Evolutionary conservation across 2,888 invertebrate genomes (phyloP).

Genomic region (Pseudococcus jackbeardsleyi): DNA sequence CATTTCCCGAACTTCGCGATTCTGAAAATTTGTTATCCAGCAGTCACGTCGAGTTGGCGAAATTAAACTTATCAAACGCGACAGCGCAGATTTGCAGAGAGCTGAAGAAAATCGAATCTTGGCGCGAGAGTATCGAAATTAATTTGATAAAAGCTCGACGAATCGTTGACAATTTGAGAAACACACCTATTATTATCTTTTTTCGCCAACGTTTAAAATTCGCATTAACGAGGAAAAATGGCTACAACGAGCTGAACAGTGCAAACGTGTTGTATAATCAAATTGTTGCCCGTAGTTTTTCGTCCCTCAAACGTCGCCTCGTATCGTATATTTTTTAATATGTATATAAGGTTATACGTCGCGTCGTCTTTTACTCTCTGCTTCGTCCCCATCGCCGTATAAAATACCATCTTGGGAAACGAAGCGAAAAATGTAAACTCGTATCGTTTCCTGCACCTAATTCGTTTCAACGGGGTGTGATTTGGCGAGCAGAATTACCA

Average conservation of each 20-base stretch:
- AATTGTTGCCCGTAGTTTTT: background rate
- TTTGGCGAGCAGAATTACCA: background rate
- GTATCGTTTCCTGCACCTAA: background rate
- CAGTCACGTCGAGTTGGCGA: slow-evolving; percentile 9
- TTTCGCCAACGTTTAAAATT: background rate
- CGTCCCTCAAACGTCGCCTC: background rate
- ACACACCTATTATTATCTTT: background rate
- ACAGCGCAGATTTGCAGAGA: background rate
- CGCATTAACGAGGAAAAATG: background rate
- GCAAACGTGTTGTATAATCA: background rate
- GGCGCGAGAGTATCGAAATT: background rate
- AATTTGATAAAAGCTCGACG: background rate
- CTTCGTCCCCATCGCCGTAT: too few species aligned
- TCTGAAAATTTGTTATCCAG: background rate
- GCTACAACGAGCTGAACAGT: background rate
- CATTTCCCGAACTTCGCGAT: background rate
- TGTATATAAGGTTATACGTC: too few species aligned
- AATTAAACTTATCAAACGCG: background rate
- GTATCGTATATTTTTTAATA: background rate
- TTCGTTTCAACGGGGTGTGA: background rate
- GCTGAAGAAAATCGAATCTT: background rate
- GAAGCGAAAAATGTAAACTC: slow-evolving; percentile 6
- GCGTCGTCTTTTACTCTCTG: too few species aligned
- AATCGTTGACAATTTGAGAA: background rate
- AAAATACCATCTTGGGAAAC: slow-evolving; percentile 21